phyloP scores from a whole-genome alignment of 35 echinoderm and acorn worm genomes.

The Diadema setosum region DNA sequence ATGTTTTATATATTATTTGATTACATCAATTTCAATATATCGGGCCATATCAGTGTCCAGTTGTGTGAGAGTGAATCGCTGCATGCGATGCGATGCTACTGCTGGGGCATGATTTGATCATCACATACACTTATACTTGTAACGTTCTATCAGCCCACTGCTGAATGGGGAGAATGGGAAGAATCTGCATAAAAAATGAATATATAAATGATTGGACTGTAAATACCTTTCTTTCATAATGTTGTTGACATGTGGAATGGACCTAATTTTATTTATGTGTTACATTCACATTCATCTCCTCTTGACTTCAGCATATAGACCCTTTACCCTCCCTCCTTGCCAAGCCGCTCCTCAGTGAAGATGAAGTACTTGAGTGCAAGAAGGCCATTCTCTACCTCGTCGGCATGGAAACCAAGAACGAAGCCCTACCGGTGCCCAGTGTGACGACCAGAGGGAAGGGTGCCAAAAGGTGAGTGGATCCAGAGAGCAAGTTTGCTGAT shows the following conservation, averaged over 20 bases:
- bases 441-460: conserved; percentile 69
- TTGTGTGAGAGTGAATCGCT: too few species aligned
- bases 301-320: conserved; percentile 57
- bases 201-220: background rate
- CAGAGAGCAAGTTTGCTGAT: too few species aligned
- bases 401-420: conserved; percentile 87
- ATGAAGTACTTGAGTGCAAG: conserved; percentile 81
- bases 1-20: too few species aligned
- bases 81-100: too few species aligned
- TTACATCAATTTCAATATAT: too few species aligned
- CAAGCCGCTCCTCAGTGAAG: conserved; percentile 64
- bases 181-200: background rate
- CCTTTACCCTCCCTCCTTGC: conserved; percentile 67
- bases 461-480: conserved; percentile 86
- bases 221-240: background rate
- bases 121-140: too few species aligned
- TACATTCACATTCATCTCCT: too few species aligned
- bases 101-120: too few species aligned
- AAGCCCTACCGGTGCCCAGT: conserved; percentile 74
- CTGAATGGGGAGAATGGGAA: background rate
- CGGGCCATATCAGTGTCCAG: too few species aligned
- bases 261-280: too few species aligned
- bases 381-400: conserved; percentile 74
- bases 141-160: too few species aligned
- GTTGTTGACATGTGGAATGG: too few species aligned